Base-by-base conservation (phyloP, 2,797 vertebrate genomes). In the Gymnothorax reevesii region DNA sequence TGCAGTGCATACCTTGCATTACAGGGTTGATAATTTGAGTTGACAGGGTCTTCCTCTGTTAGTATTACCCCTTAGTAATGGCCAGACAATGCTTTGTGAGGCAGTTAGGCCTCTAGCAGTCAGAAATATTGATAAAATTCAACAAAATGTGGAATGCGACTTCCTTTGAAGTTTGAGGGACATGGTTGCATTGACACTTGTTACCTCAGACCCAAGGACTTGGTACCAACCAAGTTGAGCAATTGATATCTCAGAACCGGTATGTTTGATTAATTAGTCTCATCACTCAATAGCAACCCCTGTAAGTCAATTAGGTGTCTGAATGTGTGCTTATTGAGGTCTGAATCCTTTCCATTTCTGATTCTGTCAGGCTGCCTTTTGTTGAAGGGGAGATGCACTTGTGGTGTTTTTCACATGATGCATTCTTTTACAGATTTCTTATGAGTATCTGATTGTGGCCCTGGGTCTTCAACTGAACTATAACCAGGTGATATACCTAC, bases 361-460 rank as follows among this genome's bases (percentile, higher is more conserved):
- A 69, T n/a, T 69, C 64, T n/a, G 64, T 6, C 64, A n/a, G 42
- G 33, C 15, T n/a, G n/a, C 7, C 15, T 7, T 49, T 27, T 33
- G 0, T 75, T 33, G 0, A 42, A 20, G 7, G 25, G 73, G 1
- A 33, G 6, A 12, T 17, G 57, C 17, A 27, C 42, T 75, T 62
- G 17, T 69, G 13, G 69, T 55, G 57, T 69, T 17, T 55, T 54
- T 83, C 57, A 87, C 15, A 3, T 49, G 73, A 20, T 13, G 12
- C 60, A 33, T 73, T 55, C 10, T 88, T 71, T 42, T 91, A 82
- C 92, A 99, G 99, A 94, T 99, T 87, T 96, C 96, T 64, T 99
- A 99, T 91, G 97, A 97, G 88, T 99, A 99, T 91, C 93, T 99
- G 93, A 98, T 99, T 88, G 96, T 99, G 90, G 98, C 98, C 80